Conservation (phyloP, 1,140 invertebrate species). For the Solen grandis region DNA sequence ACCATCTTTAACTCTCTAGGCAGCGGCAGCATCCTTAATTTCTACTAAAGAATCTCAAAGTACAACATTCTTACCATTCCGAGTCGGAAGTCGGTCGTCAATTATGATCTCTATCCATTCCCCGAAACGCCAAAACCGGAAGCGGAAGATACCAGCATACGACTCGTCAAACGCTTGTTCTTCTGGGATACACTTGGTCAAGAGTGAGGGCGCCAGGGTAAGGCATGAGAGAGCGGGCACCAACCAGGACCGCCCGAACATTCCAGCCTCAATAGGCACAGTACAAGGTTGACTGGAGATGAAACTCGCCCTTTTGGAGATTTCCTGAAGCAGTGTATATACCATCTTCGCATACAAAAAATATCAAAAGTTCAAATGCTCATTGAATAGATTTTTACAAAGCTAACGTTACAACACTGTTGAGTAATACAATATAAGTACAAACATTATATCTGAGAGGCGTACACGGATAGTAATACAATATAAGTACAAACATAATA, state of each 20-base stretch:
- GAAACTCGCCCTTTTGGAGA: slow-evolving; percentile 79
- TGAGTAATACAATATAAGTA: too few relatives aligned
- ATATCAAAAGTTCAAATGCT: background rate
- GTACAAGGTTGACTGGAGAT: slow-evolving; percentile 83
- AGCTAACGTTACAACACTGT: background rate
- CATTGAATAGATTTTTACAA: background rate
- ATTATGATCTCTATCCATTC: slow-evolving; percentile 88
- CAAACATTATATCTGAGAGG: too few relatives aligned
- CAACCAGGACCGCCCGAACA: slow-evolving; percentile 84
- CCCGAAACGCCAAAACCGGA: slow-evolving; percentile 89
- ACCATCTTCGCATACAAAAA: background rate
- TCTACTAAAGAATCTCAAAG: too few relatives aligned
- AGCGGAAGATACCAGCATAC: slow-evolving; percentile 82
- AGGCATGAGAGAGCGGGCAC: slow-evolving; percentile 86
- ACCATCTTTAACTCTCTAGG: too few relatives aligned
- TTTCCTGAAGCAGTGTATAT: slow-evolving; percentile 55
- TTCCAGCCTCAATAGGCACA: slow-evolving; percentile 77
- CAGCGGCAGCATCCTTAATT: too few relatives aligned
- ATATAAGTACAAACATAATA: too few relatives aligned
- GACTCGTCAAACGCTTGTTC: slow-evolving; percentile 56
- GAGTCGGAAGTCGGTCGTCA: slow-evolving; percentile 88
- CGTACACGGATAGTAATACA: too few relatives aligned
- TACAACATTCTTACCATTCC: slow-evolving; percentile 85
- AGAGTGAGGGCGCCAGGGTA: slow-evolving; percentile 83
- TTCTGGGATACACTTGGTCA: slow-evolving; percentile 85